Conservation (phyloP, 2,113 vertebrate species). For the Acanthisitta chloris region DNA sequence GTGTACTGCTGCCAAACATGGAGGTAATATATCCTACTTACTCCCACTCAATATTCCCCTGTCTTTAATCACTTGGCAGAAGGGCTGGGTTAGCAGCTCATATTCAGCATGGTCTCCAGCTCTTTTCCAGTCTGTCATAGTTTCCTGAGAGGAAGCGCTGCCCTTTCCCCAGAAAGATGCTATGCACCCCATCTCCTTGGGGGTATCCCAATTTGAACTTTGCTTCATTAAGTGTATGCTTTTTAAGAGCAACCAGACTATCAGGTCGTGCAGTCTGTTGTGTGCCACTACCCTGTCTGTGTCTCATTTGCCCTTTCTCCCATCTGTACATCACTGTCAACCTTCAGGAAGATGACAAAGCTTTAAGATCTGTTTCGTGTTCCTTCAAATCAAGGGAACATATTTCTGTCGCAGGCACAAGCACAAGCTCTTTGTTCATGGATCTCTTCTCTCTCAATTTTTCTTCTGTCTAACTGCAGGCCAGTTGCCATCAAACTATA, state of each 20-base stretch:
- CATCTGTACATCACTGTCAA: not conserved
- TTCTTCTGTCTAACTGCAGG: not conserved
- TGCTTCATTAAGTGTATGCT: not conserved
- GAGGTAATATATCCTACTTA: not conserved
- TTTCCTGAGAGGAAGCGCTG: conserved; percentile 17
- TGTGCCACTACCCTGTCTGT: not conserved
- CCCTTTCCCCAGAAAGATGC: not conserved
- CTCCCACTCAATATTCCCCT: conserved; percentile 33
- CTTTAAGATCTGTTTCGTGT: not conserved
- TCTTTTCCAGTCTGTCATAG: not conserved
- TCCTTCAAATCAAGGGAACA: not conserved
- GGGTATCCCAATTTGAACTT: not conserved
- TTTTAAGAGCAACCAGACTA: not conserved
- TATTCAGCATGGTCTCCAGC: not conserved
- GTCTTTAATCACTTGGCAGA: conserved; percentile 21
- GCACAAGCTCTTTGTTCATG: not conserved
- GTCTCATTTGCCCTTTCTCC: not conserved
- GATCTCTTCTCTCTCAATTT: not conserved
- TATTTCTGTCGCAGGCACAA: not conserved
- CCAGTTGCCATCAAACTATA: not conserved
- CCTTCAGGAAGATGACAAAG: not conserved
- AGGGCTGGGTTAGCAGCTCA: not conserved
- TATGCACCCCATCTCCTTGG: not conserved
- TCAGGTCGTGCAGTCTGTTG: not conserved
- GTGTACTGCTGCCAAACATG: not conserved